Percentiles rank a stretch among this genome's conserved stretches.
These are phyloP conservation scores for Myripristis murdjan DNA, from an alignment of 2,797 vertebrate genomes.

Conservation along the genomic window DNA sequence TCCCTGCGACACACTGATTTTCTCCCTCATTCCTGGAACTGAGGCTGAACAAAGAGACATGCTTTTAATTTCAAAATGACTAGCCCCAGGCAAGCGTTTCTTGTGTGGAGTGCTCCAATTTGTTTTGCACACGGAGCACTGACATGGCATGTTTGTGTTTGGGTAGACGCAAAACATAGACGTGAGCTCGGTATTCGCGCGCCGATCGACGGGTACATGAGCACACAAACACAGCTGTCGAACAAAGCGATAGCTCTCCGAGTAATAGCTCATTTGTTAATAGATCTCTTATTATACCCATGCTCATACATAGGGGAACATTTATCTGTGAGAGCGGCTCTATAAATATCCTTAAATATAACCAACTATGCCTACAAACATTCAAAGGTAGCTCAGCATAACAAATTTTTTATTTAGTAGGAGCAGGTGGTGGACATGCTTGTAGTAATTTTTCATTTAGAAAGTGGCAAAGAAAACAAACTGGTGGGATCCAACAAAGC, in stretches of 20 bases:
- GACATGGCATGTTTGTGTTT: slow-evolving; percentile 74
- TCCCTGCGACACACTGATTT: slow-evolving; percentile 54
- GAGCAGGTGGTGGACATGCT: slow-evolving; percentile 10
- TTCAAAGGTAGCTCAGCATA: slow-evolving; percentile 1
- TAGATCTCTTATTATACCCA: slow-evolving; percentile 53
- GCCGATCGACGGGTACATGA: slow-evolving; percentile 57
- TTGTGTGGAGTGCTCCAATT: slow-evolving; percentile 69
- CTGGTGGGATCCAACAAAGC: too few relatives aligned
- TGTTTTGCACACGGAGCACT: slow-evolving; percentile 66
- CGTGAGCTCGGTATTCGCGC: slow-evolving; percentile 46
- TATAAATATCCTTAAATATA: slow-evolving; percentile 29
- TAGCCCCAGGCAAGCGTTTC: slow-evolving; percentile 71
- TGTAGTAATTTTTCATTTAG: slow-evolving; percentile 46
- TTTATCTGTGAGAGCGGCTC: slow-evolving; percentile 30
- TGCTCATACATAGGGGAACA: slow-evolving; percentile 12
- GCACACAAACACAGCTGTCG: slow-evolving; percentile 57
- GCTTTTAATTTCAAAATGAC: slow-evolving; percentile 81
- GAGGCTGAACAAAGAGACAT: slow-evolving; percentile 75
- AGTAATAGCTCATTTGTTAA: slow-evolving; percentile 60
- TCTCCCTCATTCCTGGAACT: slow-evolving; percentile 67
- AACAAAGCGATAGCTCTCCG: slow-evolving; percentile 40
- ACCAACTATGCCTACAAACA: slow-evolving; percentile 10
- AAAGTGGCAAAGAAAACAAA: slow-evolving; percentile 25
- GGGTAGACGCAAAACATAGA: slow-evolving; percentile 62
- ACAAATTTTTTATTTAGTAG: slow-evolving; percentile 31